A percentile compares a stretch with the other conserved stretches of the same genome.
These are phyloP conservation scores for Gallinago solitaria DNA, from an alignment of 2,797 vertebrate species.

Conservation along the genomic window DNA sequence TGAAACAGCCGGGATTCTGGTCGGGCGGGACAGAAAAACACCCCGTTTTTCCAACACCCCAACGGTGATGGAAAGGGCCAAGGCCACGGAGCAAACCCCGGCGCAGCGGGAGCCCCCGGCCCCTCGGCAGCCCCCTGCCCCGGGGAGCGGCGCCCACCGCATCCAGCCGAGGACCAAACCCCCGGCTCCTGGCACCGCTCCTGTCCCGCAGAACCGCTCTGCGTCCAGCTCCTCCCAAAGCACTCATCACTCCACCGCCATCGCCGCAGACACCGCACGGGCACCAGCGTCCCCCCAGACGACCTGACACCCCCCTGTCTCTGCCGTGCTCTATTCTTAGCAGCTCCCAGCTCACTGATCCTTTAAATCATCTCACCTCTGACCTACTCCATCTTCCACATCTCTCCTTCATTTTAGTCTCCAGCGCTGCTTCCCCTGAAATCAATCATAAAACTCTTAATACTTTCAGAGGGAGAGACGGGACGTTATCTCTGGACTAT, in stretches of 20 bases:
- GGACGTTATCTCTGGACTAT: not conserved
- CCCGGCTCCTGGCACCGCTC: not conserved
- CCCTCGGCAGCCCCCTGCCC: fast-evolving
- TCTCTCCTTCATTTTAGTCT: not conserved
- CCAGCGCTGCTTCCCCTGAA: not conserved
- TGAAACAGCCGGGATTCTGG: not conserved
- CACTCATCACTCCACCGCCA: not conserved
- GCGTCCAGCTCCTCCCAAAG: not conserved
- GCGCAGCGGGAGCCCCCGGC: fast-evolving
- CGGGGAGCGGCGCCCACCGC: fast-evolving
- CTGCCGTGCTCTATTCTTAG: not conserved
- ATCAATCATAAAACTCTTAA: not conserved
- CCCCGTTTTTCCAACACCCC: too few species aligned
- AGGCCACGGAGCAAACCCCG: not conserved
- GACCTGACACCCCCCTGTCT: not conserved
- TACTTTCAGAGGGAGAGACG: not conserved
- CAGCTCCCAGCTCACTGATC: not conserved
- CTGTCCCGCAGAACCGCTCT: not conserved
- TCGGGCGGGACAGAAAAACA: not conserved
- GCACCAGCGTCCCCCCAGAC: not conserved
- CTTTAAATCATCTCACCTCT: not conserved
- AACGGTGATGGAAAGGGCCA: not conserved
- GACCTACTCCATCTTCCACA: not conserved
- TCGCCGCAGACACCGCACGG: fast-evolving
- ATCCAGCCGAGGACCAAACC: not conserved